Evolutionary conservation across 2,797 vertebrate species (phyloP).

Genomic region (Lepilemur septentrionalis): DNA sequence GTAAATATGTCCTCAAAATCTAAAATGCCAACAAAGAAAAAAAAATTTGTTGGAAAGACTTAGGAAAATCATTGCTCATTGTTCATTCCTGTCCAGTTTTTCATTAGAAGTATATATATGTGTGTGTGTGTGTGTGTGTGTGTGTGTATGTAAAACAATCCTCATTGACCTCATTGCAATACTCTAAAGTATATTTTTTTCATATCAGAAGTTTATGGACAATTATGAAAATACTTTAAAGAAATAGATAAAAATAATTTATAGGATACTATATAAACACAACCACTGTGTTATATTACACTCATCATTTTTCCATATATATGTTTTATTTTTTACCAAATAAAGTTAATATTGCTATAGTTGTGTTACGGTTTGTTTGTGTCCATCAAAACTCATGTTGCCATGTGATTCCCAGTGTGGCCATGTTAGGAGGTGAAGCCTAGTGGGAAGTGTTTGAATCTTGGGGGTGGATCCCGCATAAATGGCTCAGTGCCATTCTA

Average conservation of each 20-base stretch:
- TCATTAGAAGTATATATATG: neutral
- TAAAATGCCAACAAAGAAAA: neutral
- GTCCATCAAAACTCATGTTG: no score
- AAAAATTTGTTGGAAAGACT: neutral
- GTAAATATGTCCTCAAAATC: neutral
- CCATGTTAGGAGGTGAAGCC: no score
- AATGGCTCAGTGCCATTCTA: no score
- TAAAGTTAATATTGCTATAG: neutral
- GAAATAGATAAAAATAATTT: neutral
- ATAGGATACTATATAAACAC: neutral
- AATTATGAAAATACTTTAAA: neutral
- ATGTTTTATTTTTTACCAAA: neutral
- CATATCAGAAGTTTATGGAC: neutral
- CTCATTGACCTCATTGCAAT: neutral
- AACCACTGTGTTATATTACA: neutral
- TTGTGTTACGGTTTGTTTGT: no score
- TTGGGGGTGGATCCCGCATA: no score
- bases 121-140: no score
- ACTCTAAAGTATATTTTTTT: neutral
- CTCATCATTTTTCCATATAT: neutral
- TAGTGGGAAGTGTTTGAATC: no score
- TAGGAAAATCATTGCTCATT: neutral
- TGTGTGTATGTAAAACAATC: neutral
- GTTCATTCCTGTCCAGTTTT: neutral
- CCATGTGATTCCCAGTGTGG: neutral